phyloP scores from a whole-genome alignment of 2,888 invertebrate species.

The Caradrina clavipalpis region DNA sequence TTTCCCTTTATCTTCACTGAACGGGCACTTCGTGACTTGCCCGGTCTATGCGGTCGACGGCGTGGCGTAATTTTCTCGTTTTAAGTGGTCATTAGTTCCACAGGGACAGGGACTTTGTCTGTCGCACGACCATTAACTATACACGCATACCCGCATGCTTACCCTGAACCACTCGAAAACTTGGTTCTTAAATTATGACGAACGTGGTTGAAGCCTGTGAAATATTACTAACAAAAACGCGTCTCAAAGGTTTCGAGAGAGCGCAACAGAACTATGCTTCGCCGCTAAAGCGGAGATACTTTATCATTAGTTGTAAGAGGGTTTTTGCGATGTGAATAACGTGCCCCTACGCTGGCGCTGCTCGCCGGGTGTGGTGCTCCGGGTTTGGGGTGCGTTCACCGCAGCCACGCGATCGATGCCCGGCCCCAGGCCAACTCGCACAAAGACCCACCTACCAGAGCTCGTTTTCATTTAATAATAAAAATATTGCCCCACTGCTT shows the following conservation, averaged over 20 bases:
- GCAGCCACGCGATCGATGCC: conserved; percentile 87
- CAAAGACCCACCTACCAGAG: conserved; percentile 80
- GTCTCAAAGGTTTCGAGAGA: conserved; percentile 53
- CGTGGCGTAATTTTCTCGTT: conserved; percentile 85
- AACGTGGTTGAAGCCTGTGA: conserved; percentile 48
- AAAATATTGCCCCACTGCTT: conserved; percentile 67
- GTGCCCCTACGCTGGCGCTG: conserved; percentile 73
- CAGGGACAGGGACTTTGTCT: conserved; percentile 82
- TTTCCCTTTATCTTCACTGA: conserved; percentile 68
- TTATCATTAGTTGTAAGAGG: conserved; percentile 75
- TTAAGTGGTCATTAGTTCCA: conserved; percentile 89
- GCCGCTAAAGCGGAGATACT: conserved; percentile 67
- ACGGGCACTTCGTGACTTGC: conserved; percentile 83
- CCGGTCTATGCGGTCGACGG: conserved; percentile 79
- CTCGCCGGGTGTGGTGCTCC: conserved; percentile 77
- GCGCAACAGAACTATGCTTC: conserved; percentile 43
- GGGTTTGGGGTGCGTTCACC: conserved; percentile 87
- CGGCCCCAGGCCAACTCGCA: conserved; percentile 78
- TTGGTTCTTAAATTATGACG: conserved; percentile 68
- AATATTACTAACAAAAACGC: conserved; percentile 42
- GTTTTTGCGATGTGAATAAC: conserved; percentile 75
- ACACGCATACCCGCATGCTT: conserved; percentile 76
- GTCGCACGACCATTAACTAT: conserved; percentile 84
- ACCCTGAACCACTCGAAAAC: conserved; percentile 67
- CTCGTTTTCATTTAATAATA: conserved; percentile 74